phyloP scores from a whole-genome alignment of 2,113 vertebrate species.

The Enhydra lutris region DNA sequence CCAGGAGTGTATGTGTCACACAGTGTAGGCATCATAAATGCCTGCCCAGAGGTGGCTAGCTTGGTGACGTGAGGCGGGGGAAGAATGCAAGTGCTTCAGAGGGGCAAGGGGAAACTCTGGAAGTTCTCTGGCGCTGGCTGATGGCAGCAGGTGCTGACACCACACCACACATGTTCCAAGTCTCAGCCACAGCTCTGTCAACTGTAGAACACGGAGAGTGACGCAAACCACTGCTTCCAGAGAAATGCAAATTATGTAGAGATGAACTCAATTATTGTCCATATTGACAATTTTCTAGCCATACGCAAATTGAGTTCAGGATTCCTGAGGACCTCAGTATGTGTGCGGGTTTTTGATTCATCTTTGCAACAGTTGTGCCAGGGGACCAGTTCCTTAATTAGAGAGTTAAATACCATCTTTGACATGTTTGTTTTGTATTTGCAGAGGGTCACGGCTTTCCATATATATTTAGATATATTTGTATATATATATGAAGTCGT shows the following conservation, averaged over 20 bases:
- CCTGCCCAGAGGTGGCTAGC: accelerated
- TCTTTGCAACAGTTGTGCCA: background rate
- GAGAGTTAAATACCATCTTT: background rate
- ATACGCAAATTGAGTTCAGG: background rate
- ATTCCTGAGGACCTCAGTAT: background rate
- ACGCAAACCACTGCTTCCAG: background rate
- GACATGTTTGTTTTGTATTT: background rate
- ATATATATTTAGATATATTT: no score
- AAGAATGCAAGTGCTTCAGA: background rate
- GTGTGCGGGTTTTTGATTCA: background rate
- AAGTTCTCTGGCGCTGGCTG: background rate
- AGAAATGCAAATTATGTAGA: background rate
- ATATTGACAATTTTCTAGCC: background rate
- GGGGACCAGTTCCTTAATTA: background rate
- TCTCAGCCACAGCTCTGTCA: background rate
- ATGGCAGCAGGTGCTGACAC: background rate
- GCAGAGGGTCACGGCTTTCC: background rate
- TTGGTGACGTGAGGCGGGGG: background rate
- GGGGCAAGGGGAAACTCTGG: background rate
- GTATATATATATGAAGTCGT: background rate
- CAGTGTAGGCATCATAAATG: background rate
- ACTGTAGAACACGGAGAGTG: background rate
- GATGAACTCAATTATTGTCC: background rate
- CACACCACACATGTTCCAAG: background rate
- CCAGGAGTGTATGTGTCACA: background rate